Evolutionary conservation across 2,113 vertebrate genomes (phyloP).

Genomic region (western clawed frog (Xenopus tropicalis)): DNA sequence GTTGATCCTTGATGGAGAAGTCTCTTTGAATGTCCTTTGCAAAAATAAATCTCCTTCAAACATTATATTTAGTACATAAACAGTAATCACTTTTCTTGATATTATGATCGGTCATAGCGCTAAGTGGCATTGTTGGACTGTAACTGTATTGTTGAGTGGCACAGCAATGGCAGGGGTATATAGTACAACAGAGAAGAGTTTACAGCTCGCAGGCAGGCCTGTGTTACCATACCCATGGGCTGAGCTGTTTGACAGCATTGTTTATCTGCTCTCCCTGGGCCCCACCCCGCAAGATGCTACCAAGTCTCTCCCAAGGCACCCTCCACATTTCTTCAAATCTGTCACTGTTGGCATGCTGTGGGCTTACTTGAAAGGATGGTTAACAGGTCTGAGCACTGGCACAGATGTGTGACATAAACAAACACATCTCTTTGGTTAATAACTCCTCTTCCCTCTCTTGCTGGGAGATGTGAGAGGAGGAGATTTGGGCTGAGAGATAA

Average conservation of each 20-base stretch:
- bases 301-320: constrained; percentile 57
- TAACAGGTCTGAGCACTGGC: constrained; percentile 51
- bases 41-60: too few species aligned
- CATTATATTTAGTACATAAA: too few species aligned
- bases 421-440: constrained; percentile 50
- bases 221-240: constrained; percentile 11
- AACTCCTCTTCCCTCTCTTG: constrained; percentile 6
- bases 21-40: too few species aligned
- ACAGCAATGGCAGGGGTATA: too few species aligned
- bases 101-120: too few species aligned
- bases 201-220: constrained; percentile 13
- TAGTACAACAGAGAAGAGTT: too few species aligned
- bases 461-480: constrained; percentile 38
- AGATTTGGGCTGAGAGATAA: constrained; percentile 24
- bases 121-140: too few species aligned
- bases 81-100: too few species aligned
- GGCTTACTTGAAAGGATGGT: constrained; percentile 59
- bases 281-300: constrained; percentile 69
- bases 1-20: too few species aligned
- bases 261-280: constrained; percentile 59
- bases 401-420: constrained; percentile 51
- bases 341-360: constrained; percentile 69
- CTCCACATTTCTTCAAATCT: constrained; percentile 63
- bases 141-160: too few species aligned
- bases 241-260: constrained; percentile 58